Conservation (phyloP, 2,113 vertebrate genomes). For the Cavia porcellus region DNA sequence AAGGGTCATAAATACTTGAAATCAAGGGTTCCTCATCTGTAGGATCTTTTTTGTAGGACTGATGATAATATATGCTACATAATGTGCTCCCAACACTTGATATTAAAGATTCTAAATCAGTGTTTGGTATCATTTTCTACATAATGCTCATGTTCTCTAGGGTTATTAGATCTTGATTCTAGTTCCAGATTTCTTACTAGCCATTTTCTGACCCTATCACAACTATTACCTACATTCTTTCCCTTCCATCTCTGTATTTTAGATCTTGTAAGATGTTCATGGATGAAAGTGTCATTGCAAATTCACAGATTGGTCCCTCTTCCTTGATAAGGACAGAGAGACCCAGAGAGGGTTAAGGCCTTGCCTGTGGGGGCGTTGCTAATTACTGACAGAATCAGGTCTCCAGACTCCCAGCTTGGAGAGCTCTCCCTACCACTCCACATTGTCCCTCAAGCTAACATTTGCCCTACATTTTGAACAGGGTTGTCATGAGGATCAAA, state of each 20-base stretch:
- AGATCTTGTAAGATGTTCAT: background rate
- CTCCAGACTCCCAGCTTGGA: constrained; percentile 69
- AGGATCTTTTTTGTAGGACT: background rate
- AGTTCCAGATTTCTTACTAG: background rate
- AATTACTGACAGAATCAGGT: constrained; percentile 78
- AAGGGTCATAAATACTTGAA: background rate
- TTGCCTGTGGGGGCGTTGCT: constrained; percentile 53
- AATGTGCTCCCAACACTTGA: background rate
- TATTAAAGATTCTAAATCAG: background rate
- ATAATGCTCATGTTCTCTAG: background rate
- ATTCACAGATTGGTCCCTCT: background rate
- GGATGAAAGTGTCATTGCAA: constrained; percentile 40
- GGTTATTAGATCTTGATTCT: background rate
- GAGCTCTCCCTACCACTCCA: constrained; percentile 20
- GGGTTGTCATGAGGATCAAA: constrained; percentile 78
- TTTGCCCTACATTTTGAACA: constrained; percentile 77
- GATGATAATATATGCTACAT: background rate
- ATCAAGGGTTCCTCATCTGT: background rate
- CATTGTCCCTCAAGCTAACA: constrained; percentile 80
- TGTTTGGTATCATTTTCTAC: background rate
- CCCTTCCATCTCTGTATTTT: background rate
- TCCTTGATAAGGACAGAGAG: background rate
- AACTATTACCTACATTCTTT: background rate
- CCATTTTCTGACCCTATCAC: background rate
- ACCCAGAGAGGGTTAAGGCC: constrained; percentile 58